A percentile compares a stretch with the other conserved stretches of the same genome.
Conservation (phyloP, 2,888 invertebrate species). For the Agrochola litura region DNA sequence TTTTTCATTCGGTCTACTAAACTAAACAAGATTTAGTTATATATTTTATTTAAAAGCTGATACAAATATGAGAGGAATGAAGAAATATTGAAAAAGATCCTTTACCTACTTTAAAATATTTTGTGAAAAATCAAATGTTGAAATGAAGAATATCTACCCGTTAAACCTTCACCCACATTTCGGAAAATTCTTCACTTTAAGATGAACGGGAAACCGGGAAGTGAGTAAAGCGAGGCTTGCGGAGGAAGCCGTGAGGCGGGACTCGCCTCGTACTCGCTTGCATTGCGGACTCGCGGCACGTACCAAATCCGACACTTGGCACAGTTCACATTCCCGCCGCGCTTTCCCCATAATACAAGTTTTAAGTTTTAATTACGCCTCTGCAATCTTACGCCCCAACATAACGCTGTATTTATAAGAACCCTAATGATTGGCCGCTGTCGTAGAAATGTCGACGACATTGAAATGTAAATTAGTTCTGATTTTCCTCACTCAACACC, state of each 20-base stretch:
- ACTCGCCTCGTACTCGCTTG: slow-evolving; percentile 67
- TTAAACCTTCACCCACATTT: slow-evolving; percentile 56
- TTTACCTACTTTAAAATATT: slow-evolving; percentile 16
- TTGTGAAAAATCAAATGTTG: slow-evolving; percentile 42
- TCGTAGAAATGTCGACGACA: slow-evolving; percentile 57
- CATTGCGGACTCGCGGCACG: slow-evolving; percentile 85
- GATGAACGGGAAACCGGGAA: slow-evolving; percentile 73
- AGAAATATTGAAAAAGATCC: slow-evolving; percentile 29
- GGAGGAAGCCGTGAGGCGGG: slow-evolving; percentile 34
- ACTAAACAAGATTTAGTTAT: slow-evolving; percentile 6
- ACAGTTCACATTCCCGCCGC: slow-evolving; percentile 81
- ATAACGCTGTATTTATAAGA: slow-evolving; percentile 70
- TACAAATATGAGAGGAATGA: neutral
- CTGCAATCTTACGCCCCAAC: slow-evolving; percentile 75
- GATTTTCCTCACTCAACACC: slow-evolving; percentile 64
- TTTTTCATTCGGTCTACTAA: neutral
- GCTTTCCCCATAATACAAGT: slow-evolving; percentile 82
- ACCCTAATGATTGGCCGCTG: slow-evolving; percentile 67
- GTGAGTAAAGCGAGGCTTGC: slow-evolving; percentile 56
- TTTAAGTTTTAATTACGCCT: slow-evolving; percentile 89
- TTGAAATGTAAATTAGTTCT: slow-evolving; percentile 72
- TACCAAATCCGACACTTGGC: slow-evolving; percentile 88
- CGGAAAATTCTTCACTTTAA: slow-evolving; percentile 67
- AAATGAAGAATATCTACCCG: slow-evolving; percentile 37
- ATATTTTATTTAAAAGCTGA: neutral